Evolutionary conservation across 2,797 vertebrate genomes (phyloP), one percentile per base, ranked within the genome.

Genomic region (Darevskia nairensis): DNA sequence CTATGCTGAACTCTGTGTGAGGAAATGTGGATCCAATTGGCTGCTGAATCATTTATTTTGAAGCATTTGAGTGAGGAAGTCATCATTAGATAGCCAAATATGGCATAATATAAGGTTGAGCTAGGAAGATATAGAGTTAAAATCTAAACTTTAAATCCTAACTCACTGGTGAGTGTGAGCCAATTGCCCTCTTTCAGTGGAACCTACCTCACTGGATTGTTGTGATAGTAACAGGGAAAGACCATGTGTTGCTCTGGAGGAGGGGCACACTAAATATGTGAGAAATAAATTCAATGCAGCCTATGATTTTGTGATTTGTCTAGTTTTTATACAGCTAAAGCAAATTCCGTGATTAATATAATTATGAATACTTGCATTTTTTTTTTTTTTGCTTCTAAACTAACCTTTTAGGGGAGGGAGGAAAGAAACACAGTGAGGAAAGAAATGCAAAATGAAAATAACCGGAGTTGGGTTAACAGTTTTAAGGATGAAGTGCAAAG

Each of bases 381-480:
- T 35, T 35, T 35, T 35, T 35, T 74, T 61, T 2, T 29, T 6
- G 3, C 55, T 61, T 44, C 35, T 76, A 9, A 69, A 17, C 17
- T 17, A 83, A 32, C 55, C 44, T 29, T 35, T 66, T 66, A 71
- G 25, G 21, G 55, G 21, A n/a, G 32, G 35, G 21, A 74, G 64
- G 25, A 10, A 35, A 69, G 10, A 61, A 64, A 35, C 50, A 15
- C 50, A 15, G 50, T 13, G 11, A 55, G 50, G 50, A 55, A 55
- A 55, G 50, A 55, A 55, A 25, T 76, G n/a, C 25, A 82, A 87
- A 76, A 75, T 87, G 86, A 35, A 82, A 75, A 75, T 76, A 76
- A 76, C 4, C 27, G n/a, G 41, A 41, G 66, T 21, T 35, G 50
- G 50, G 32, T 85, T 85, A 75, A 85, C 35, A 17, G 25, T 82